These are phyloP conservation scores for Pherbina coryleti DNA, from an alignment of 2,888 invertebrate species.

Conservation along the genomic window DNA sequence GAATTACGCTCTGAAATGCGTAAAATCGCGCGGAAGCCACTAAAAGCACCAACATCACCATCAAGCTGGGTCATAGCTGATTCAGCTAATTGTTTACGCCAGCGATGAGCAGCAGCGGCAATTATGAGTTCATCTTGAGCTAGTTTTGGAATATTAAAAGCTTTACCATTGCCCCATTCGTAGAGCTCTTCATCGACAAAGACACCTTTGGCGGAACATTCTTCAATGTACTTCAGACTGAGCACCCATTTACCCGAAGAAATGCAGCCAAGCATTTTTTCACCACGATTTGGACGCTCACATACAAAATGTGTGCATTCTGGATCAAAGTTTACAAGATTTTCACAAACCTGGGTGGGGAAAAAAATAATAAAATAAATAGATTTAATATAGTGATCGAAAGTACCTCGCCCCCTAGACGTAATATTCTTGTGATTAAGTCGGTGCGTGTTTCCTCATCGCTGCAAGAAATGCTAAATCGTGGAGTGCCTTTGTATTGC, in stretches of 20 bases:
- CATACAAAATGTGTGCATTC: conserved; percentile 83
- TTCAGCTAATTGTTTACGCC: conserved; percentile 76
- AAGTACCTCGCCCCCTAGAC: conserved; percentile 57
- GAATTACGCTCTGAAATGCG: conserved; percentile 73
- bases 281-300: conserved; percentile 81
- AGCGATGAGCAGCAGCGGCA: conserved; percentile 76
- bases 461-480: conserved; percentile 66
- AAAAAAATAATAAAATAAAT: neutral
- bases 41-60: conserved; percentile 72
- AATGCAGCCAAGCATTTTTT: conserved; percentile 88
- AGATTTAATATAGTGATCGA: neutral
- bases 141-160: conserved; percentile 70
- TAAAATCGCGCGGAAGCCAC: conserved; percentile 72
- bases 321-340: conserved; percentile 72
- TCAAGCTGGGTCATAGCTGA: conserved; percentile 37
- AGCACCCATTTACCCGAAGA: conserved; percentile 92
- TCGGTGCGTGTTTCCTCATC: conserved; percentile 58
- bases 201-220: conserved; percentile 71
- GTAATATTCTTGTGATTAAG: conserved; percentile 56
- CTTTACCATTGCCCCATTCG: conserved; percentile 86
- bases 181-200: conserved; percentile 77
- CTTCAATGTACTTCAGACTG: conserved; percentile 82
- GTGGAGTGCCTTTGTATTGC: conserved; percentile 61
- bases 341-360: conserved; percentile 57
- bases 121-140: conserved; percentile 71